phyloP scores from a whole-genome alignment of 2,113 vertebrate genomes.

The Pontoporia blainvillei region DNA sequence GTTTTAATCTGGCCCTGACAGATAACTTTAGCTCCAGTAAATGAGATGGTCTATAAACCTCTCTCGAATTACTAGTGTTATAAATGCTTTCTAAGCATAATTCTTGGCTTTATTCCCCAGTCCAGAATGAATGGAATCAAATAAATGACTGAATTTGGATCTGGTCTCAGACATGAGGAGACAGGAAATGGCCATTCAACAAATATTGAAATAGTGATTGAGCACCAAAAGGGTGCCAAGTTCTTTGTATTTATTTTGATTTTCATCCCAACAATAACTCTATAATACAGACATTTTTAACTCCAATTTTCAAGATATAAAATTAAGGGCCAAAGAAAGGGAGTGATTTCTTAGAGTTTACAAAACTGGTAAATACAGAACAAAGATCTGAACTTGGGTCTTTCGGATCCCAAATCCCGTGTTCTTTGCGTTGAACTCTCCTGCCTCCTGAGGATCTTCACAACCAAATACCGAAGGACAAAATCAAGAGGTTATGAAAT shows the following conservation, averaged over 20 bases:
- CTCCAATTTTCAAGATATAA: neutral
- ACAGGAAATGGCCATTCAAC: neutral
- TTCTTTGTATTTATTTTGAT: neutral
- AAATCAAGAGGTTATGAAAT: neutral
- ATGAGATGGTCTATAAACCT: neutral
- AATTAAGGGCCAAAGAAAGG: neutral
- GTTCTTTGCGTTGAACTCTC: neutral
- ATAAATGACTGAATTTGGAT: neutral
- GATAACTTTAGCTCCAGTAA: neutral
- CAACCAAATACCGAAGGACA: neutral
- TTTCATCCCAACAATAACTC: neutral
- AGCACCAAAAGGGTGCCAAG: neutral
- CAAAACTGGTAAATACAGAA: neutral
- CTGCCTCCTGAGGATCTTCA: neutral
- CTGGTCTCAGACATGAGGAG: neutral
- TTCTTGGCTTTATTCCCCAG: neutral
- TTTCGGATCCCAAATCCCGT: neutral
- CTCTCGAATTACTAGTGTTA: neutral
- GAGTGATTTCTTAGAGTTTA: neutral
- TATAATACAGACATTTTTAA: neutral
- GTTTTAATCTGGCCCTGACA: neutral
- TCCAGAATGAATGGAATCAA: constrained; percentile 19
- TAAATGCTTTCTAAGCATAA: constrained; percentile 2
- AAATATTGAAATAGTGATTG: neutral
- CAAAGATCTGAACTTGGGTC: neutral